Evolutionary conservation across 2,888 invertebrate genomes (phyloP).

Genomic region (Parnassius orleans): DNA sequence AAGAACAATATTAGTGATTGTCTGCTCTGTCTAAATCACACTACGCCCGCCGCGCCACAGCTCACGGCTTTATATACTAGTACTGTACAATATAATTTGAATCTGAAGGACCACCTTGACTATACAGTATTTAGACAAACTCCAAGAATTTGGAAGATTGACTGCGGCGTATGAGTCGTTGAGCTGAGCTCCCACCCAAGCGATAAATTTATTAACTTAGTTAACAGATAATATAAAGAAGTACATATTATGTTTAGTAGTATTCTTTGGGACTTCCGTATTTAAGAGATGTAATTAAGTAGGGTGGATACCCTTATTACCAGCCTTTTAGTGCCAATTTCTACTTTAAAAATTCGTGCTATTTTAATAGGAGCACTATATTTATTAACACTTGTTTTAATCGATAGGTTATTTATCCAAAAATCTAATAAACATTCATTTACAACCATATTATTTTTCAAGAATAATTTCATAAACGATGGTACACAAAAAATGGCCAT

Average conservation of each 20-base stretch:
- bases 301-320: neutral
- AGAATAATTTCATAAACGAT: no score
- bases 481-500: no score
- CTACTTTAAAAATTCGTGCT: no score
- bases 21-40: slow-evolving; percentile 43
- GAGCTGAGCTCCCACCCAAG: slow-evolving; percentile 44
- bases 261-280: slow-evolving; percentile 10
- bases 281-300: slow-evolving; percentile 13
- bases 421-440: no score
- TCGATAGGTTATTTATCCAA: no score
- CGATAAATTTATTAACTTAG: slow-evolving; percentile 32
- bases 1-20: slow-evolving; percentile 30
- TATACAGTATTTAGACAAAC: slow-evolving; percentile 42
- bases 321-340: no score
- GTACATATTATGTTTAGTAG: slow-evolving; percentile 1
- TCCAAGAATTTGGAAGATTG: slow-evolving; percentile 65
- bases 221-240: slow-evolving; percentile 21
- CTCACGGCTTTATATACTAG: slow-evolving; percentile 63
- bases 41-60: slow-evolving; percentile 60
- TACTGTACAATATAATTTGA: slow-evolving; percentile 32
- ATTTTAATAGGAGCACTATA: no score
- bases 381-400: no score
- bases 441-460: no score
- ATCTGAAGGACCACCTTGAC: slow-evolving; percentile 37
- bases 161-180: slow-evolving; percentile 57